A percentile compares a stretch with the other conserved stretches of the same genome.
These are phyloP conservation scores for Andrena flavipes DNA, from an alignment of 2,888 invertebrate genomes.

Conservation along the genomic window DNA sequence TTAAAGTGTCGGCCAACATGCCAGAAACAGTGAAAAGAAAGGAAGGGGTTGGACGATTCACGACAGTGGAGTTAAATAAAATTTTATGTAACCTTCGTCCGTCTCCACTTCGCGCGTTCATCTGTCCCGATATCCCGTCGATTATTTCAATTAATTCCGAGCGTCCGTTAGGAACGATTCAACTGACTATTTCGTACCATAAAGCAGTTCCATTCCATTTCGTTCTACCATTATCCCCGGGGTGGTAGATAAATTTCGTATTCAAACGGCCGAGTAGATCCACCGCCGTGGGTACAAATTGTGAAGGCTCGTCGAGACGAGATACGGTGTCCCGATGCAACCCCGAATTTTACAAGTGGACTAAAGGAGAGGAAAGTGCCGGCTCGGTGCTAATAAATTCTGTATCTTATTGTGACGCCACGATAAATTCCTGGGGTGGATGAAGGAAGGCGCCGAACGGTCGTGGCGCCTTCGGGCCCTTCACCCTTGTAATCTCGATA, in stretches of 20 bases:
- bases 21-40: not conserved
- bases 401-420: constrained; percentile 60
- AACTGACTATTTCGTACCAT: constrained; percentile 18
- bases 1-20: not conserved
- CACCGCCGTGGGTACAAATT: constrained; percentile 48
- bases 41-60: not conserved
- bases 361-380: constrained; percentile 8
- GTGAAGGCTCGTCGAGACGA: constrained; percentile 23
- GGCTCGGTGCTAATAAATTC: constrained; percentile 61
- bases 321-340: constrained; percentile 32
- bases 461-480: constrained; percentile 39
- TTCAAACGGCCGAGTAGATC: constrained; percentile 46
- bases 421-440: constrained; percentile 57
- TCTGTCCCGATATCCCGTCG: constrained; percentile 8
- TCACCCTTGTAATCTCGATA: constrained; percentile 36
- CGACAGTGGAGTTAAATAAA: not conserved
- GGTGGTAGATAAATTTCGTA: constrained; percentile 47
- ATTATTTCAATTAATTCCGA: constrained; percentile 30
- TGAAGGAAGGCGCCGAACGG: constrained; percentile 56
- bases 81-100: not conserved
- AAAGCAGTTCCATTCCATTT: constrained; percentile 21
- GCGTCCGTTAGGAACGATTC: not conserved
- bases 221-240: constrained; percentile 31
- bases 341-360: constrained; percentile 42
- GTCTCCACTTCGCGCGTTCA: not conserved